phyloP scores from a whole-genome alignment of 2,797 vertebrate species.

The Paramormyrops hopkinsi region DNA sequence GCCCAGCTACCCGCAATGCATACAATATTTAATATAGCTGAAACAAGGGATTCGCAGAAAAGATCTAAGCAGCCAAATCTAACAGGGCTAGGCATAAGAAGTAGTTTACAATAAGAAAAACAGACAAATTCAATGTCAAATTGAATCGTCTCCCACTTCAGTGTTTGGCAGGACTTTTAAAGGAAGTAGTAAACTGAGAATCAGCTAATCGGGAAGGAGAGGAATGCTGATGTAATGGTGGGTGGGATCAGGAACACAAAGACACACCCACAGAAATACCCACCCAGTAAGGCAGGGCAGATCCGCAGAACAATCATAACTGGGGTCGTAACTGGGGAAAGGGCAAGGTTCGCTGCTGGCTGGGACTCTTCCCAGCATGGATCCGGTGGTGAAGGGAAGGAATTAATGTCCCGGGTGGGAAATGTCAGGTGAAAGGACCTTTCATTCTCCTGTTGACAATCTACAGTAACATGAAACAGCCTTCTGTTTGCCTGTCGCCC shows the following conservation, averaged over 20 bases:
- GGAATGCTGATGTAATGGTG: background rate
- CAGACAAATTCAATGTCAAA: background rate
- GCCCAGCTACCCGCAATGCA: background rate
- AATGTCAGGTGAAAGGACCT: background rate
- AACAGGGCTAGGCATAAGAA: background rate
- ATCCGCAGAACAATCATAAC: background rate
- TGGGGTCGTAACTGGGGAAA: background rate
- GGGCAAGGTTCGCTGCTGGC: background rate
- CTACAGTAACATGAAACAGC: background rate
- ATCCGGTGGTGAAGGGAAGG: background rate
- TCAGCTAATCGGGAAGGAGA: background rate
- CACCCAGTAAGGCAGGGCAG: background rate
- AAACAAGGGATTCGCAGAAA: background rate
- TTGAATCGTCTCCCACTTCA: background rate
- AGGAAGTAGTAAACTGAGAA: background rate
- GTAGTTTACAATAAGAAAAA: background rate
- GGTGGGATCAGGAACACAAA: background rate
- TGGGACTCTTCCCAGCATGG: background rate
- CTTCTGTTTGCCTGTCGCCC: background rate
- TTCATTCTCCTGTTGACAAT: background rate
- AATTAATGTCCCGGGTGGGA: background rate
- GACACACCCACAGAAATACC: background rate
- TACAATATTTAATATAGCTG: background rate
- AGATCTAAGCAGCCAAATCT: background rate
- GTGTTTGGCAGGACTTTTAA: background rate